Evolutionary conservation across 2,888 invertebrate species (phyloP), one percentile per base, ranked within the genome.

Genomic region (Tinea pellionella): DNA sequence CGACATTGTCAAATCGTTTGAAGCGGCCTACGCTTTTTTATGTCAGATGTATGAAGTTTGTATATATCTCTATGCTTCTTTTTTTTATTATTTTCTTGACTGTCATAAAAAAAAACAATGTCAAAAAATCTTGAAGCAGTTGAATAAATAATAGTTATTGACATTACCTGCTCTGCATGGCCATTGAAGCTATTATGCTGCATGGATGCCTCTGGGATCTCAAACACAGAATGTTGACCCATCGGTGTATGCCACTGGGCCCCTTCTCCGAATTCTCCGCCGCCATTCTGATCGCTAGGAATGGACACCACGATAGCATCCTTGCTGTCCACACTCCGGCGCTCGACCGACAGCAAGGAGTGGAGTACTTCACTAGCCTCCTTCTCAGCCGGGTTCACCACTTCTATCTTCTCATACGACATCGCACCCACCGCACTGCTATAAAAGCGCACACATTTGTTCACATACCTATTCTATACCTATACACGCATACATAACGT

Each of bases 301-400:
- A 88, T 86, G 60, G 87, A 74, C 64, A 88, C 88, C 53, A 88
- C 88, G 63, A 88, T 88, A 30, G 88, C 79, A 64, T 88, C 88
- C 67, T 88, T 88, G 70, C 87, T 88, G 70, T 88, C 88, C 68
- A 91, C 90, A 71, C 91, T 91, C 55, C 91, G 89, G 30, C 92
- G 80, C 73, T 92, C 91, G 64, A 92, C 91, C 8, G 91, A 91
- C 61, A 92, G 76, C 63, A 92, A 76, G 15, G 91, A 90, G 72
- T 92, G 91, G 60, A 92, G 79, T 51, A 92, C 92, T 78, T 92
- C 92, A 69, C 91, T 92, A 16, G 92, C 92, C 74, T 92, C 92
- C 74, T 91, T 92, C 78, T 92, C 92, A 37, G 92, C 92, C 63
- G 90, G 88, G 73, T 90, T 90, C 66, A 90, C 90, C 67, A 88